phyloP scores from a whole-genome alignment of 2,888 invertebrate species.

The Drosophila fungiperda region DNA sequence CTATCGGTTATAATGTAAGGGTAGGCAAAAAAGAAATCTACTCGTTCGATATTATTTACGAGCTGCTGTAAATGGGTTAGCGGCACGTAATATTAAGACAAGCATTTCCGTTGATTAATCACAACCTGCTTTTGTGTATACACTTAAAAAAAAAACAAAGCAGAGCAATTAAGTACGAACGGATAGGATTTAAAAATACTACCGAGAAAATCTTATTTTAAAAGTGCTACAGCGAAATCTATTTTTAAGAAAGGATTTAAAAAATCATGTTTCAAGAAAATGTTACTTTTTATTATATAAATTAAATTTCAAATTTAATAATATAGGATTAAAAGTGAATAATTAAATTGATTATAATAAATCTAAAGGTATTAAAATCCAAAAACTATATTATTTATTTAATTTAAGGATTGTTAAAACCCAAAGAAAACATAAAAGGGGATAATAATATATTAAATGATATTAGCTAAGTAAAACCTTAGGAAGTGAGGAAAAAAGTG shows the following conservation, averaged over 20 bases:
- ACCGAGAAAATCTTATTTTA: too few species aligned
- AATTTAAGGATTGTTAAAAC: not conserved
- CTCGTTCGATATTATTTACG: conserved; percentile 56
- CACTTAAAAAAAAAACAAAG: not conserved
- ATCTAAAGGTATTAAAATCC: not conserved
- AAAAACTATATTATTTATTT: too few species aligned
- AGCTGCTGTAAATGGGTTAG: conserved; percentile 77
- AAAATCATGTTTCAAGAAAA: too few species aligned
- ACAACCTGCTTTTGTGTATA: conserved; percentile 37
- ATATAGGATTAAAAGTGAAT: not conserved
- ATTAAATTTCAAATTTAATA: too few species aligned
- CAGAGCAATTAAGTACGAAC: not conserved
- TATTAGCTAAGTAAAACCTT: too few species aligned
- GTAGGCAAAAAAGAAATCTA: conserved; percentile 25
- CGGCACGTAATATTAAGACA: conserved; percentile 76
- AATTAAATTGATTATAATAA: not conserved
- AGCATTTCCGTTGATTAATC: conserved; percentile 73
- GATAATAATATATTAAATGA: too few species aligned
- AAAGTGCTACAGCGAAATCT: too few species aligned
- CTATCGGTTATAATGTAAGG: conserved; percentile 38
- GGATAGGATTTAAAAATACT: too few species aligned
- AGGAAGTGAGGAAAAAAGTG: fast-evolving
- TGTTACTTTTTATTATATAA: too few species aligned
- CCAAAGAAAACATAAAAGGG: not conserved
- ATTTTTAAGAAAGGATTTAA: too few species aligned